These are phyloP conservation scores for Tachuris rubrigastra DNA, from an alignment of 2,113 vertebrate species.

Conservation along the genomic window DNA sequence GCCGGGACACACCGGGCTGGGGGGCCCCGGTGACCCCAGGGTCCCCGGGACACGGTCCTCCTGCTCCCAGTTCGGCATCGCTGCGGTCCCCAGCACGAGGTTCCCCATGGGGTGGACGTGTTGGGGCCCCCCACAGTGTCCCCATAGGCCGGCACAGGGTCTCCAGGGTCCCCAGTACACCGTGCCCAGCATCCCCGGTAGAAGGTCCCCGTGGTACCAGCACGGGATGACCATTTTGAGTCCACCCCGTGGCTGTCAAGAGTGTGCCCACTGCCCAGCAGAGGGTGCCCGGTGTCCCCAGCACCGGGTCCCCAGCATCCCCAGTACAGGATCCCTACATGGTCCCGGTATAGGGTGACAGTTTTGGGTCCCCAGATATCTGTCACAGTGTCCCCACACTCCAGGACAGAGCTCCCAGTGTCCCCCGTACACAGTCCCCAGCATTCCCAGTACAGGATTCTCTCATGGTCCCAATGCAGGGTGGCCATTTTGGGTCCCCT, in stretches of 20 bases:
- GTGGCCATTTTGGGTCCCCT: background rate
- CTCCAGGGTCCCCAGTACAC: background rate
- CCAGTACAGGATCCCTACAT: background rate
- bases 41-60: fast-evolving
- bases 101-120: fast-evolving
- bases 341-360: background rate
- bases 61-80: fast-evolving
- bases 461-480: background rate
- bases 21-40: background rate
- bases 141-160: fast-evolving
- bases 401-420: background rate
- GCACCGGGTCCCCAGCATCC: too few species aligned
- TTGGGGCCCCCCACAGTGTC: fast-evolving
- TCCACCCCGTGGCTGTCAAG: background rate
- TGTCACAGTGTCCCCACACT: fast-evolving
- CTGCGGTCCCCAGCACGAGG: background rate
- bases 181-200: background rate
- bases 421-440: background rate
- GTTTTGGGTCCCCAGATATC: background rate
- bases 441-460: background rate
- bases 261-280: background rate
- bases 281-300: background rate
- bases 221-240: background rate
- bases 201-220: background rate
- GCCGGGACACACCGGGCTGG: too few species aligned